Conservation (phyloP, 2,113 vertebrate species). For the Sorex fumeus region DNA sequence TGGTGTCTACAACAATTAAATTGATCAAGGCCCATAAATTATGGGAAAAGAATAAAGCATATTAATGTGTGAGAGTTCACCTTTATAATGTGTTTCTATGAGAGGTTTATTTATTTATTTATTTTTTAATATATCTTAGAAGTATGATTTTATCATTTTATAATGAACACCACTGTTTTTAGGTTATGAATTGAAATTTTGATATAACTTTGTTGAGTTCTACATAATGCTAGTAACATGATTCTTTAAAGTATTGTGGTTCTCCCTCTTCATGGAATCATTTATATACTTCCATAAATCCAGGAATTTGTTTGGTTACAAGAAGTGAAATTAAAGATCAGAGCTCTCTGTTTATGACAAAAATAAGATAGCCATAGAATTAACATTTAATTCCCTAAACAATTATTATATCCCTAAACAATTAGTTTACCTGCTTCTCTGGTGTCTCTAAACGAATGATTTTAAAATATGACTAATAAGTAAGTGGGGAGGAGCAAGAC, state of each 20-base stretch:
- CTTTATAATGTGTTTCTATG: constrained; percentile 43
- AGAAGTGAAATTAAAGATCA: constrained; percentile 69
- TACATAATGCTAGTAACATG: constrained; percentile 20
- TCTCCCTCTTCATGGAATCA: constrained; percentile 74
- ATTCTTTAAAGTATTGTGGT: constrained; percentile 76
- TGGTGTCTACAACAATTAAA: constrained; percentile 81
- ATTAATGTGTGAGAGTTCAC: constrained; percentile 77
- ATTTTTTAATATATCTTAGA: constrained; percentile 14
- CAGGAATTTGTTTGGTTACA: constrained; percentile 44
- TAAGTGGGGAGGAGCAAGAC: constrained; percentile 66
- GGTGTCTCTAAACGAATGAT: constrained; percentile 81
- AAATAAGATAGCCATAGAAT: constrained; percentile 79
- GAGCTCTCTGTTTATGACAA: constrained; percentile 75
- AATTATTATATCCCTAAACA: constrained; percentile 83
- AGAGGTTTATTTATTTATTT: constrained; percentile 29
- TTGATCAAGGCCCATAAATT: constrained; percentile 85
- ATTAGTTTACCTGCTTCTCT: constrained; percentile 82
- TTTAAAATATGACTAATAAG: constrained; percentile 82
- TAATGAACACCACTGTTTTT: not conserved
- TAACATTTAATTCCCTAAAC: constrained; percentile 78
- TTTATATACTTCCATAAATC: constrained; percentile 37
- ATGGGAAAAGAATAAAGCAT: constrained; percentile 74
- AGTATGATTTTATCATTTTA: constrained; percentile 58
- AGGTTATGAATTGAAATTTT: constrained; percentile 54
- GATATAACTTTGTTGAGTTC: constrained; percentile 11